phyloP scores from a whole-genome alignment of 2,113 vertebrate species.

The Pelodiscus sinensis region DNA sequence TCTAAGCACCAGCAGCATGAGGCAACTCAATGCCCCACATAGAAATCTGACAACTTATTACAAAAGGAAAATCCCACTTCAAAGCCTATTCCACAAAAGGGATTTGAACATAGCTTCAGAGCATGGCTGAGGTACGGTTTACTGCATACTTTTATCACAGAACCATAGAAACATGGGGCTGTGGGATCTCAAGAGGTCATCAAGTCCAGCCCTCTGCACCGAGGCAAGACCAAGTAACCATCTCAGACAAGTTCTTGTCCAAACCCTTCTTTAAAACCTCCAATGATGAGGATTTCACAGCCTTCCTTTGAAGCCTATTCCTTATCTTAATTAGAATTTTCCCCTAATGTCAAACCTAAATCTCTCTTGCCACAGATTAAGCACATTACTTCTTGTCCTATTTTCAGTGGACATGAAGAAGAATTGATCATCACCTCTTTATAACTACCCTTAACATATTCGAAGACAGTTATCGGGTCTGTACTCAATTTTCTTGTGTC shows the following conservation, averaged over 20 bases:
- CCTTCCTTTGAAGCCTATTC: background rate
- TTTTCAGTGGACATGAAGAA: background rate
- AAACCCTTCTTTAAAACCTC: background rate
- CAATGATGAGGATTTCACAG: background rate
- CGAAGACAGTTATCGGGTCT: background rate
- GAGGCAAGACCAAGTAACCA: background rate
- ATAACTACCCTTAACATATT: background rate
- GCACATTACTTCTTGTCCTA: background rate
- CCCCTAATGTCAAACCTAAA: background rate
- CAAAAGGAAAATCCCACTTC: background rate
- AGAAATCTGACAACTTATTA: background rate
- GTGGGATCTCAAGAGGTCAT: background rate
- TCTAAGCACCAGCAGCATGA: fast-evolving
- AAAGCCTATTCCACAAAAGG: background rate
- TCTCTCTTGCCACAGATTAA: background rate
- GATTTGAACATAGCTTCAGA: background rate
- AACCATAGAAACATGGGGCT: background rate
- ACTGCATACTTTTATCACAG: background rate
- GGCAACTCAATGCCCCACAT: fast-evolving
- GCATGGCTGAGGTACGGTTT: background rate
- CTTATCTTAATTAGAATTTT: background rate
- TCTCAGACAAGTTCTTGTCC: background rate
- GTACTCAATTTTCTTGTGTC: background rate
- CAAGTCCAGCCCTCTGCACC: background rate
- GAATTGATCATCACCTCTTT: background rate